Evolutionary conservation across 2,113 vertebrate genomes (phyloP), one percentile per base, ranked within the genome.

Genomic region (Alosa alosa): DNA sequence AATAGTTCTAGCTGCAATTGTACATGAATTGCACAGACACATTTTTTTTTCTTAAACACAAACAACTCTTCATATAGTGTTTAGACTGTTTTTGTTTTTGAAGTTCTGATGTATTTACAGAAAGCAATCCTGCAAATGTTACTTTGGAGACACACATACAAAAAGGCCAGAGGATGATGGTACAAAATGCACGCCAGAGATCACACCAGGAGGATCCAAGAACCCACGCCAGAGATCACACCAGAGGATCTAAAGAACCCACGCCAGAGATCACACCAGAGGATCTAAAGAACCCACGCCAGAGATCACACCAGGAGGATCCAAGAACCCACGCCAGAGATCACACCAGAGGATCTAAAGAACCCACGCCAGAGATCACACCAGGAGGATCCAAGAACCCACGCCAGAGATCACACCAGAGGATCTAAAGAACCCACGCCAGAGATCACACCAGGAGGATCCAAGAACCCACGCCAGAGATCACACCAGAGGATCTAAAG

Each of bases 1-100:
- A 96, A 96, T 97, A 96, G 95, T 96, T 97, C 96, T 97, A 97
- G 95, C 96, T 96, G 96, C 96, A 96, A 96, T 97, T 97, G 95
- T 97, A 97, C 96, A 97, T 95, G 95, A 96, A 97, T 96, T 95
- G 96, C 96, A 97, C 96, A 88, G 95, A 94, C 96, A 97, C 95
- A 93, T 94, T 95, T 72, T 72, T 72, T 64, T 92, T 94, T 94
- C 94, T 91, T 91, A 89, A 94, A 96, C 96, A 97, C 95, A 94
- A 93, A 96, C 94, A 91, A 93, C 93, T 91, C 93, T 93, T 94
- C 96, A 95, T 97, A 96, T 96, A 96, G 95, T 49, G 83, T 81
- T 85, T 96, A 95, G 91, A 88, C 87, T 81, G 84, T 72, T 81
- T 84, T 88, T 82, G 13, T 72, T 72, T 72, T 72, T 72, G 10